These are phyloP conservation scores for Xenops minutus DNA, from an alignment of 2,797 vertebrate genomes.

Conservation along the genomic window DNA sequence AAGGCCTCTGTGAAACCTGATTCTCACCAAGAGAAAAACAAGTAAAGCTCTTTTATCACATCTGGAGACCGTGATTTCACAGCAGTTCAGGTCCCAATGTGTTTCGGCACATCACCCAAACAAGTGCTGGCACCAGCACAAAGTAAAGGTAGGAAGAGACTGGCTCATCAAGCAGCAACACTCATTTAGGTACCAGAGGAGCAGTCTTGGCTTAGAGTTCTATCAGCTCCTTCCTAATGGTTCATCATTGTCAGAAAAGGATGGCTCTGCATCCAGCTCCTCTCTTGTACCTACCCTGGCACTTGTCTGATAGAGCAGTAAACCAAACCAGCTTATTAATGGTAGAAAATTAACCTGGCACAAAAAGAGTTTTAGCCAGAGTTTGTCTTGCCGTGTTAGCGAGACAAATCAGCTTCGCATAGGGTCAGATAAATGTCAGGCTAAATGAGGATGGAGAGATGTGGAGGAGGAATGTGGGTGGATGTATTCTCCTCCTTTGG, in stretches of 20 bases:
- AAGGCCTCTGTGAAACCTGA: not conserved
- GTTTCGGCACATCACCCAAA: not conserved
- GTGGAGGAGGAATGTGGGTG: not conserved
- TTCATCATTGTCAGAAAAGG: not conserved
- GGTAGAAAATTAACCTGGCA: not conserved
- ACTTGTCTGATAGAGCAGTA: not conserved
- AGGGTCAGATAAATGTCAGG: not conserved
- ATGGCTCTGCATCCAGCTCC: not conserved
- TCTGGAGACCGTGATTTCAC: not conserved
- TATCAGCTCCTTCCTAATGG: not conserved
- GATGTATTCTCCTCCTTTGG: not conserved
- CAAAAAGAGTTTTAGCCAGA: not conserved
- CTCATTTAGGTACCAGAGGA: accelerated
- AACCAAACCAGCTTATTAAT: not conserved
- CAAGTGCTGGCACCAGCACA: not conserved
- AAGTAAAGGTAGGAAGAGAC: not conserved
- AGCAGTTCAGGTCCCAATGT: accelerated
- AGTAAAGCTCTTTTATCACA: not conserved
- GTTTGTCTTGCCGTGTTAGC: not conserved
- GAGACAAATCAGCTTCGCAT: not conserved
- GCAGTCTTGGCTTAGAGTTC: not conserved
- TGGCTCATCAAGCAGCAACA: not conserved
- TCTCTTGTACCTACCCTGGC: not conserved
- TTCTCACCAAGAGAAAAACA: not conserved
- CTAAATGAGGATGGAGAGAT: not conserved